A percentile compares a stretch with the other conserved stretches of the same genome.
Conservation (phyloP, 2,888 invertebrate genomes). For the Phymatocera aterrima region DNA sequence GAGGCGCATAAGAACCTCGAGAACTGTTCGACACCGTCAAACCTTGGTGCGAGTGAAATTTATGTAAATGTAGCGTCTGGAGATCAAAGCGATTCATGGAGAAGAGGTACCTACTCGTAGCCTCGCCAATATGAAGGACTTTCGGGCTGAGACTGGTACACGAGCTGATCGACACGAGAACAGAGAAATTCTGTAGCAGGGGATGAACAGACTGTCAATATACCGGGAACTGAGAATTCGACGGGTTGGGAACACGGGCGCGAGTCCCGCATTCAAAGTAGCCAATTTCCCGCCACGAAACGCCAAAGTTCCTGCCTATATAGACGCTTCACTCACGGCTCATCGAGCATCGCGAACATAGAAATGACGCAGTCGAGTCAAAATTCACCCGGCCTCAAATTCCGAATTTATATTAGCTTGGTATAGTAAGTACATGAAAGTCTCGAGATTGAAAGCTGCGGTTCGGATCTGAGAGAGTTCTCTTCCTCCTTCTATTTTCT, state of each 20-base stretch:
- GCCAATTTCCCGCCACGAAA: conserved; percentile 9
- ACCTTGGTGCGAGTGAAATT: background rate
- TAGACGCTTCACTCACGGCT: conserved; percentile 2
- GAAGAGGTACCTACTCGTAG: conserved; percentile 16
- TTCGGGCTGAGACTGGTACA: conserved; percentile 4
- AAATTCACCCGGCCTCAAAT: background rate
- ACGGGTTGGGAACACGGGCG: conserved; percentile 30
- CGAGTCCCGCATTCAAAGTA: conserved; percentile 41
- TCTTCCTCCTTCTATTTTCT: background rate
- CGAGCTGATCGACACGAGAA: background rate
- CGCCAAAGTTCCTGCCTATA: background rate
- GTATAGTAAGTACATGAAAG: no score
- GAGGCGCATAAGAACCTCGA: background rate
- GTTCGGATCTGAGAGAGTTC: no score
- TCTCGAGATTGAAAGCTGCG: background rate
- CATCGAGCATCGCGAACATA: conserved; percentile 5
- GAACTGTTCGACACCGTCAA: background rate
- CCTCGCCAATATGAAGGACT: conserved; percentile 19
- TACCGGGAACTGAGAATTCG: conserved; percentile 16
- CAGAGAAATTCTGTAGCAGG: conserved; percentile 33
- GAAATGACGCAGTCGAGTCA: background rate
- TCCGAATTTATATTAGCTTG: background rate
- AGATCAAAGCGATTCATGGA: conserved; percentile 38
- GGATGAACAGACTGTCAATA: conserved; percentile 40
- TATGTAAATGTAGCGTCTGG: conserved; percentile 5